A percentile compares a stretch with the other conserved stretches of the same genome.
These are phyloP conservation scores for Polylopha cassiicola DNA, from an alignment of 2,888 invertebrate species.

Conservation along the genomic window DNA sequence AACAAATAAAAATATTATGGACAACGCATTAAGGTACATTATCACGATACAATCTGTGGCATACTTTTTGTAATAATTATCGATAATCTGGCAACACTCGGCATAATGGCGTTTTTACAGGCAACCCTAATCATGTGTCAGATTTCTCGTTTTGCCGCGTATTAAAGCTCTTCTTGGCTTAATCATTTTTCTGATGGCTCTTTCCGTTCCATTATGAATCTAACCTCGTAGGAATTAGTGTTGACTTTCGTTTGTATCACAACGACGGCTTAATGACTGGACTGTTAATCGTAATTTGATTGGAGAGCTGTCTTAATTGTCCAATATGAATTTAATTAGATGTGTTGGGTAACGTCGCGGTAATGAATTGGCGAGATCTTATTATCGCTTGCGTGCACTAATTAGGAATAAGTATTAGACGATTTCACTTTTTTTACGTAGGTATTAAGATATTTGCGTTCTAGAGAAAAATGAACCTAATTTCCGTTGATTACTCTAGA, in stretches of 20 bases:
- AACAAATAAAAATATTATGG: conserved; percentile 73
- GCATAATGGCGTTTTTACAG: conserved; percentile 71
- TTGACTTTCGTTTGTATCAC: conserved; percentile 25
- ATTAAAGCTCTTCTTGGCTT: conserved; percentile 50
- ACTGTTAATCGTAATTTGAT: conserved; percentile 45
- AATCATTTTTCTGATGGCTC: conserved; percentile 53
- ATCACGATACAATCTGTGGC: conserved; percentile 59
- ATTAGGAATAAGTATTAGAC: too few species aligned
- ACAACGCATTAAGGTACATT: conserved; percentile 70
- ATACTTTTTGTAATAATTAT: conserved; percentile 70
- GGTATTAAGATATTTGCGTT: too few species aligned
- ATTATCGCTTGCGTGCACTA: too few species aligned
- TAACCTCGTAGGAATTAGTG: conserved; percentile 40
- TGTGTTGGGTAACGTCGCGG: conserved; percentile 2
- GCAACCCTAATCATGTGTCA: conserved; percentile 76
- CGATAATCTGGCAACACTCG: conserved; percentile 75
- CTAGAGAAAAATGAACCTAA: too few species aligned
- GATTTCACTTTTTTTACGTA: too few species aligned
- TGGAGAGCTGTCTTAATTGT: conserved; percentile 34
- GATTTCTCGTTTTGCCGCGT: conserved; percentile 63
- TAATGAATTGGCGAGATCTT: conserved; percentile 17
- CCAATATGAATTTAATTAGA: conserved; percentile 23
- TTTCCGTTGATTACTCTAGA: too few species aligned
- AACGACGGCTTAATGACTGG: conserved; percentile 41
- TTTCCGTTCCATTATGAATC: conserved; percentile 25